These are phyloP conservation scores for Drosophila setifemur DNA, from an alignment of 1,140 invertebrate species.

Conservation along the genomic window DNA sequence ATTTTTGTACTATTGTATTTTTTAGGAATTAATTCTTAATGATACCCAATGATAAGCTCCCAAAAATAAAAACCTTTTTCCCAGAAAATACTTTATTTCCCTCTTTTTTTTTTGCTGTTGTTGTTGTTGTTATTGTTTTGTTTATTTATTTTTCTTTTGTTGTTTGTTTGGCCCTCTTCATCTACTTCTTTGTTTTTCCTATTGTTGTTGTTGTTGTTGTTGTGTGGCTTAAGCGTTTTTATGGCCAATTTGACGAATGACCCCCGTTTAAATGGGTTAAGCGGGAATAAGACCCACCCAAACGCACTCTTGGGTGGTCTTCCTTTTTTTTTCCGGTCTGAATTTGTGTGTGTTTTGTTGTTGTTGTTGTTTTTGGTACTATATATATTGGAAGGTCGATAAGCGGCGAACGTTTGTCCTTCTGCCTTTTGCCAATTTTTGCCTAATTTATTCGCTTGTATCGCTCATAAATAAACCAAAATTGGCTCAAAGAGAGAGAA, in stretches of 20 bases:
- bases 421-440: constrained; percentile 38
- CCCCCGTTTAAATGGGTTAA: constrained; percentile 67
- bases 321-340: neutral
- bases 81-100: neutral
- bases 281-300: constrained; percentile 17
- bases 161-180: neutral
- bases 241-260: constrained; percentile 76
- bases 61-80: neutral
- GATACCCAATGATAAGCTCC: neutral
- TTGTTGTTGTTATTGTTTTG: neutral
- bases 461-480: constrained; percentile 78
- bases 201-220: no score
- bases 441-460: constrained; percentile 74
- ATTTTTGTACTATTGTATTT: no score
- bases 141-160: constrained; percentile 8
- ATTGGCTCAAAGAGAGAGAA: constrained; percentile 52
- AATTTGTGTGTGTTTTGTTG: constrained; percentile 4
- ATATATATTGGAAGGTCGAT: constrained; percentile 23
- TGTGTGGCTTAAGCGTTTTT: constrained; percentile 67
- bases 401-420: constrained; percentile 29
- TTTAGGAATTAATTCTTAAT: no score
- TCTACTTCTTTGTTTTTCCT: constrained; percentile 13
- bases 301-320: constrained; percentile 1
- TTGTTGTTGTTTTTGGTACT: no score
- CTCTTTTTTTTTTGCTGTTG: neutral